Conservation (phyloP, 2,888 invertebrate species). For the Branchinecta sandiegonensis region DNA sequence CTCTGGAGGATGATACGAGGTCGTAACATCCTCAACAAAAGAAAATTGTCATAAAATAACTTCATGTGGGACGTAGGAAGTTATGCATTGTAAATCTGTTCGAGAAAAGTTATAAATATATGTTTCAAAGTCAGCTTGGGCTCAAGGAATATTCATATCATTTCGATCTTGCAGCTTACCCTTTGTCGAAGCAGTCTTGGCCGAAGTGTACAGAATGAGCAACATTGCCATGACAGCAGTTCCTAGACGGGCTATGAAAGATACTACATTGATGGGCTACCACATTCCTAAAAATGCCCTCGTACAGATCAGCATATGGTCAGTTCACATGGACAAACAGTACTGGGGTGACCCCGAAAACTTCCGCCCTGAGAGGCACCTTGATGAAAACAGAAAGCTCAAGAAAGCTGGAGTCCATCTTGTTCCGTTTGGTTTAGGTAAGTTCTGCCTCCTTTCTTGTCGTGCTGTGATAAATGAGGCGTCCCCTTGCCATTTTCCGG, state of each 20-base stretch:
- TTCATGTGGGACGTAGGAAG: no score
- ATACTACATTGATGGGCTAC: slow-evolving; percentile 43
- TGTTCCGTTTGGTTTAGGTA: slow-evolving; percentile 52
- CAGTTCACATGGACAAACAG: slow-evolving; percentile 43
- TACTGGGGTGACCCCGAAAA: slow-evolving; percentile 46
- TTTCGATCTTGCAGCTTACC: slow-evolving; percentile 34
- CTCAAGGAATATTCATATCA: no score
- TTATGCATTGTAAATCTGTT: no score
- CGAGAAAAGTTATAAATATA: no score
- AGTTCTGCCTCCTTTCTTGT: background rate
- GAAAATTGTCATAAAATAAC: no score
- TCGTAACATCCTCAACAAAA: no score
- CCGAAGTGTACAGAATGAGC: slow-evolving; percentile 39
- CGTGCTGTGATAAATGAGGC: no score
- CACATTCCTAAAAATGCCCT: slow-evolving; percentile 41
- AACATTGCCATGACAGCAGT: slow-evolving; percentile 39
- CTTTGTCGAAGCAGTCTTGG: slow-evolving; percentile 42
- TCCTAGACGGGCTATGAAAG: slow-evolving; percentile 40
- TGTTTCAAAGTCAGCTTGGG: no score
- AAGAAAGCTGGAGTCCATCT: slow-evolving; percentile 43
- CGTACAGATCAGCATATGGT: slow-evolving; percentile 41
- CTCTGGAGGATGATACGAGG: no score
- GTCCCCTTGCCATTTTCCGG: no score
- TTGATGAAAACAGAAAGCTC: slow-evolving; percentile 42
- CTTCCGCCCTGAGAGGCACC: slow-evolving; percentile 50